phyloP scores from a whole-genome alignment of 1,140 invertebrate species.

The Yoshiicerus persimilis region DNA sequence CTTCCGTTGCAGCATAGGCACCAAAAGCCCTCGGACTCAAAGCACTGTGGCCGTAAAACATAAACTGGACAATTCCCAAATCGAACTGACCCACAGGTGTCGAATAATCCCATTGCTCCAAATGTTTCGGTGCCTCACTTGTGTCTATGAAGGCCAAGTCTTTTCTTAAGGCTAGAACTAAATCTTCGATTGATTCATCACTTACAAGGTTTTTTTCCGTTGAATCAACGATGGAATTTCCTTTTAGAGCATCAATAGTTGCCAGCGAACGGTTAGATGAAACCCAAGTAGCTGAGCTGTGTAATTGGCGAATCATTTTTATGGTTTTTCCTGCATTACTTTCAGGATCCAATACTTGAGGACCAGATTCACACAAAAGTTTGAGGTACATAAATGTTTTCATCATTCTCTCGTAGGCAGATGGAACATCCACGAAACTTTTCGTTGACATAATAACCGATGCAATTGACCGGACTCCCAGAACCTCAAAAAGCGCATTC shows the following conservation, averaged over 20 bases:
- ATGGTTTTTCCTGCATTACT: too few relatives aligned
- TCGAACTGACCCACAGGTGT: conserved; percentile 43
- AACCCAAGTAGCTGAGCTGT: background rate
- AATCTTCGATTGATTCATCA: background rate
- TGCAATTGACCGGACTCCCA: too few relatives aligned
- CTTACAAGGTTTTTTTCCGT: background rate
- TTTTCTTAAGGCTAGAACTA: background rate
- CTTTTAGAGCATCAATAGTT: background rate
- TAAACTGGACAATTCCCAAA: conserved; percentile 42
- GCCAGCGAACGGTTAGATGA: background rate
- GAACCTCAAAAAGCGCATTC: background rate
- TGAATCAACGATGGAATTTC: background rate
- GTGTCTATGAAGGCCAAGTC: conserved; percentile 31
- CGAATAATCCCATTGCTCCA: conserved; percentile 13
- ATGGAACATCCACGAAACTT: too few relatives aligned
- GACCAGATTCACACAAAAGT: too few relatives aligned
- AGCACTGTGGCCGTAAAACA: conserved; percentile 32
- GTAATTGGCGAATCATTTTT: too few relatives aligned
- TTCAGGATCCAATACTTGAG: too few relatives aligned
- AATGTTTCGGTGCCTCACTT: background rate
- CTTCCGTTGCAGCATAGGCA: background rate
- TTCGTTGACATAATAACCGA: too few relatives aligned
- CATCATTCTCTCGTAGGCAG: too few relatives aligned
- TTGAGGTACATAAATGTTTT: too few relatives aligned
- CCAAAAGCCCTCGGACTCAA: conserved; percentile 33